These are phyloP conservation scores for Drosophila emarginata DNA, from an alignment of 2,888 invertebrate species.

Conservation along the genomic window DNA sequence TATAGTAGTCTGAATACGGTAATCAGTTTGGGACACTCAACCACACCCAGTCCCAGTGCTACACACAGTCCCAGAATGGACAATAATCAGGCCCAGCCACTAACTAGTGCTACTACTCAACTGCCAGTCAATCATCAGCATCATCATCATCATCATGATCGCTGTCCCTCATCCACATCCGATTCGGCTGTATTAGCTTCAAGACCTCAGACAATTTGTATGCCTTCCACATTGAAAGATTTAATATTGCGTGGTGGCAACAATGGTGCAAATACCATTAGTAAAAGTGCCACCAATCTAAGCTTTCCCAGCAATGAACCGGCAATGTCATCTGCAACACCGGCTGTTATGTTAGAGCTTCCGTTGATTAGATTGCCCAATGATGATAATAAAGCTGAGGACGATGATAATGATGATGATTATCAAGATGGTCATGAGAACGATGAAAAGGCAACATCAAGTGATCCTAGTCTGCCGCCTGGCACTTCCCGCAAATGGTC, in stretches of 20 bases:
- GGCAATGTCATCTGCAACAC: slow-evolving; percentile 18
- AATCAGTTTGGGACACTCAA: slow-evolving; percentile 72
- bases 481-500: slow-evolving; percentile 85
- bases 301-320: slow-evolving; percentile 36
- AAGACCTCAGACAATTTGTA: slow-evolving; percentile 74
- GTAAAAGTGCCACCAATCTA: slow-evolving; percentile 66
- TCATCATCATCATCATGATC: slow-evolving; percentile 62
- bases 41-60: slow-evolving; percentile 56
- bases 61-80: slow-evolving; percentile 51
- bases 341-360: slow-evolving; percentile 81
- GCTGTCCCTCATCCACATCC: slow-evolving; percentile 79
- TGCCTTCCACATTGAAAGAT: slow-evolving; percentile 80
- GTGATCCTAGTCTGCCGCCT: slow-evolving; percentile 82
- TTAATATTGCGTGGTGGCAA: slow-evolving; percentile 77
- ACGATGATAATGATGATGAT: slow-evolving; percentile 50
- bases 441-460: slow-evolving; percentile 61
- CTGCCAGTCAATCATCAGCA: slow-evolving; percentile 64
- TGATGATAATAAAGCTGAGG: slow-evolving; percentile 45
- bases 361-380: slow-evolving; percentile 81
- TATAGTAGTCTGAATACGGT: slow-evolving; percentile 79
- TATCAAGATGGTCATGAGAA: slow-evolving; percentile 37
- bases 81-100: slow-evolving; percentile 52
- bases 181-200: slow-evolving; percentile 72
- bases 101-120: slow-evolving; percentile 44
- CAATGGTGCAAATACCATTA: slow-evolving; percentile 37